Base-by-base conservation (phyloP, 2,113 vertebrate species). In the Galeopterus variegatus region DNA sequence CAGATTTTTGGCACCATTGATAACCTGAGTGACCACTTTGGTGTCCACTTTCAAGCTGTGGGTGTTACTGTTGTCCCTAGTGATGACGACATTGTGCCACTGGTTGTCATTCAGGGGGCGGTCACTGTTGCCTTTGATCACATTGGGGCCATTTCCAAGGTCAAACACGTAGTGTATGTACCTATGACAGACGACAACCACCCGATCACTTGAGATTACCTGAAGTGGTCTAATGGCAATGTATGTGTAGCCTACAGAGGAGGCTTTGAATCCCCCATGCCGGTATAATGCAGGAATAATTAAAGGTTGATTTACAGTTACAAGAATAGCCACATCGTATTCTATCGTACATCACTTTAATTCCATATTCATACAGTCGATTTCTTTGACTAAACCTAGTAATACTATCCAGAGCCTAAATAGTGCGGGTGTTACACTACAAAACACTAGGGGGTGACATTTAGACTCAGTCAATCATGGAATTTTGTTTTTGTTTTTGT, bases 161-260 rank as follows among this genome's bases (percentile, higher is more conserved):
- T 99, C 99, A 98, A 99, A 99, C n/a, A 99, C 99, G 0, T 99
- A 99, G 97, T 99, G 99, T 97, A 99, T 99, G 84, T 99, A 99
- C 94, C 99, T 99, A 96, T 12, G 83, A 97, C 93, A 5, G 84
- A 0, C 64, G 52, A 87, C 1, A 86, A 91, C 0, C 65, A 65
- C 13, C 77, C 72, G 0, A 2, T 54, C 14, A 83, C 17, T 64
- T 45, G 23, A 54, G 41, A 75, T 5, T 19, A 70, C 54, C 64
- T 48, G n/a, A 69, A 54, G 52, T 26, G 5, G 18, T 33, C 77
- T 23, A 60, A 85, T 3, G 13, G 50, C 33, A 54, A 10, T 0
- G 0, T 24, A 7, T 18, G 19, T 5, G 4, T 23, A 80, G 36
- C 6, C 1, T 36, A 10, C 36, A 11, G 0, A 4, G 19, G 31